Conservation (phyloP, 1,140 invertebrate genomes). For the Bathynomus jamesi region DNA sequence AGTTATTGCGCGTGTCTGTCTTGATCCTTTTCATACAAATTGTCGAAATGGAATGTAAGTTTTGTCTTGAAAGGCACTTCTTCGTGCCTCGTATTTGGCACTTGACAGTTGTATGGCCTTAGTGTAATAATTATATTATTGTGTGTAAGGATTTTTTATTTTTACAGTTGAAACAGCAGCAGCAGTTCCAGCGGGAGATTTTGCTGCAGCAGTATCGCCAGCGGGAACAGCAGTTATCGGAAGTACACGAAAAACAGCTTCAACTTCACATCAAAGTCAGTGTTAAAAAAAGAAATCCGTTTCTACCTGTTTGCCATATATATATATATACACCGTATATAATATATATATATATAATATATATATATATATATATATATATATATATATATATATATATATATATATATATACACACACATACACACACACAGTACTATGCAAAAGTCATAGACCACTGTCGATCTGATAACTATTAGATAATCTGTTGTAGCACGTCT, state of each 20-base stretch:
- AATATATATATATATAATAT: constrained; percentile 3
- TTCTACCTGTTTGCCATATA: neutral
- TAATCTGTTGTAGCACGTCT: too few relatives aligned
- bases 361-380: constrained; percentile 3
- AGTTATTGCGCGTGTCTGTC: too few relatives aligned
- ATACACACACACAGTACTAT: neutral
- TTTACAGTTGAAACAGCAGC: neutral
- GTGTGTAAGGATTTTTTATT: too few relatives aligned
- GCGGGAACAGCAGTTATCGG: neutral
- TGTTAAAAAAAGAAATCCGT: neutral
- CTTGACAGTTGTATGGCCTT: too few relatives aligned
- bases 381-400: constrained; percentile 3
- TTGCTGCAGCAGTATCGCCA: neutral
- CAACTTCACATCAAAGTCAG: neutral
- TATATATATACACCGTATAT: neutral
- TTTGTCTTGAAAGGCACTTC: too few relatives aligned
- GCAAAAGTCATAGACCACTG: too few relatives aligned
- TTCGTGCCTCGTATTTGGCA: too few relatives aligned
- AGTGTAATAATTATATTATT: too few relatives aligned
- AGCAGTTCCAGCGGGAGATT: neutral
- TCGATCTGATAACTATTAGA: too few relatives aligned
- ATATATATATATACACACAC: neutral
- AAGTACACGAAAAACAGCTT: neutral
- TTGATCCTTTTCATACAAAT: too few relatives aligned
- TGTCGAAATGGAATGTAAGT: too few relatives aligned